These are phyloP conservation scores for Sapajus apella DNA, from an alignment of 2,113 vertebrate species.

Conservation along the genomic window DNA sequence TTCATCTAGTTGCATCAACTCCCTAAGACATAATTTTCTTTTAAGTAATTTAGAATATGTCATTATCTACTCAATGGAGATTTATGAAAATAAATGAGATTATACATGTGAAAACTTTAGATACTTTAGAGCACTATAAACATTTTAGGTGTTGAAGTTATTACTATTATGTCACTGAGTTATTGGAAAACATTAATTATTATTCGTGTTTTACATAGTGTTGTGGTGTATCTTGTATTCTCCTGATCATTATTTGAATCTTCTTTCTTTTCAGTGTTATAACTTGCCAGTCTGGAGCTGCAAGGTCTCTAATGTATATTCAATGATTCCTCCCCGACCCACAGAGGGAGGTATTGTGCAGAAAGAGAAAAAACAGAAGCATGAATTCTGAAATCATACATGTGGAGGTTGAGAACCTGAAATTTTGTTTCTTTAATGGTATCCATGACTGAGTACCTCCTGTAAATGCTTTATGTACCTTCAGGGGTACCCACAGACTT, in stretches of 20 bases:
- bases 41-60: not conserved
- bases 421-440: not conserved
- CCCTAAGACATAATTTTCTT: not conserved
- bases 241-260: not conserved
- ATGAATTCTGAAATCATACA: not conserved
- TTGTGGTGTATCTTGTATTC: not conserved
- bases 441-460: not conserved
- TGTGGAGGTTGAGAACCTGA: not conserved
- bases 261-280: not conserved
- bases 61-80: not conserved
- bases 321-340: not conserved
- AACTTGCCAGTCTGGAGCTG: not conserved
- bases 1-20: not conserved
- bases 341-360: not conserved
- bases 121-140: not conserved
- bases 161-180: not conserved
- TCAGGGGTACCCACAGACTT: not conserved
- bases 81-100: not conserved
- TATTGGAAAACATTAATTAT: not conserved
- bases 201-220: not conserved
- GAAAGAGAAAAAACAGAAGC: not conserved
- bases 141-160: not conserved
- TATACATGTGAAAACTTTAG: not conserved
- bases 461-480: not conserved
- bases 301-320: not conserved